Percentiles rank a stretch among this genome's conserved stretches.
These are phyloP conservation scores for Pterocles burchelli DNA, from an alignment of 2,113 vertebrate species.

Conservation along the genomic window DNA sequence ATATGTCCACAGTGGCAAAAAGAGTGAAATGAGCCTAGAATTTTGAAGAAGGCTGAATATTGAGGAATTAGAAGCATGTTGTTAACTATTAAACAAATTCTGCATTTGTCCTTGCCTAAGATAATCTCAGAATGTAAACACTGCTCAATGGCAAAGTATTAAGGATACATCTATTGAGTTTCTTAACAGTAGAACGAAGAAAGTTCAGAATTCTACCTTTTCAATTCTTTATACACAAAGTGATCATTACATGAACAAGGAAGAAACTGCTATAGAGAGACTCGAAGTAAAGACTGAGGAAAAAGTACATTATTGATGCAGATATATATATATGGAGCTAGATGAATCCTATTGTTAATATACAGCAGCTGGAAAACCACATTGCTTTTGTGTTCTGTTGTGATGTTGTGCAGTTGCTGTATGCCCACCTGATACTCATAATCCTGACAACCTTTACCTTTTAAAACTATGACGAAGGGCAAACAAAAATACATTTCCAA, in stretches of 20 bases:
- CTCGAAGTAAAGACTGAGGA: not conserved
- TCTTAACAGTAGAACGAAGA: not conserved
- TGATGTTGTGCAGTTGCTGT: not conserved
- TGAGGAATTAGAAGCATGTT: not conserved
- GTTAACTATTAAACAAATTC: not conserved
- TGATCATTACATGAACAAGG: not conserved
- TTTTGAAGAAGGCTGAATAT: not conserved
- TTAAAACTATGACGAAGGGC: not conserved
- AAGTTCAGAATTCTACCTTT: not conserved
- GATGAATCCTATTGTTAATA: not conserved
- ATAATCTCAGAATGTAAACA: not conserved
- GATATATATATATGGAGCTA: not conserved
- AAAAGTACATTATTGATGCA: not conserved
- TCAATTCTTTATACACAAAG: not conserved
- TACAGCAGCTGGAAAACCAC: not conserved
- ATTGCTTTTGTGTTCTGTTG: not conserved
- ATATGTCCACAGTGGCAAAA: not conserved
- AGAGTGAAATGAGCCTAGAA: not conserved
- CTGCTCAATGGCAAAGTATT: not conserved
- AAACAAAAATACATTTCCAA: not conserved
- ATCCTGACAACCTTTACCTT: not conserved
- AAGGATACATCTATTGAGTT: rapidly evolving
- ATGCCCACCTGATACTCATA: not conserved
- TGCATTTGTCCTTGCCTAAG: not conserved
- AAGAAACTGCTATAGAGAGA: not conserved